Percentiles rank a stretch among this genome's conserved stretches.
phyloP scores from a whole-genome alignment of 2,113 vertebrate genomes.

The Danionella cerebrum region DNA sequence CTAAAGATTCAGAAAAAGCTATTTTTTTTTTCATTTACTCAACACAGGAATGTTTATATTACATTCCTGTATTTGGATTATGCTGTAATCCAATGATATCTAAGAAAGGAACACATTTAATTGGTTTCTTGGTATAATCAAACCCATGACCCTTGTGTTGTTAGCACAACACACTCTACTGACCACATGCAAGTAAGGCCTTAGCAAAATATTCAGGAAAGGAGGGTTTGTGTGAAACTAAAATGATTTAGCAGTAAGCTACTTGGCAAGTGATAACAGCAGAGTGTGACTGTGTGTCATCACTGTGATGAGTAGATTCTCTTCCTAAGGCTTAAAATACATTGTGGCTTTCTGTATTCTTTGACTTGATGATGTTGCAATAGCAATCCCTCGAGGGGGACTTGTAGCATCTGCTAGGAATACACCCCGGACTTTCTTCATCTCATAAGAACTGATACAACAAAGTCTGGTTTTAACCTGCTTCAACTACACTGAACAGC shows the following conservation, averaged over 20 bases:
- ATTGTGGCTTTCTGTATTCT: slow-evolving; percentile 2
- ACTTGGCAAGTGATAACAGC: background rate
- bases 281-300: background rate
- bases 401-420: slow-evolving; percentile 15
- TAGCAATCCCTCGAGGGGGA: slow-evolving; percentile 15
- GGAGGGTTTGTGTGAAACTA: background rate
- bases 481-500: slow-evolving; percentile 12
- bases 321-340: background rate
- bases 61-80: too few relatives aligned
- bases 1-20: too few relatives aligned
- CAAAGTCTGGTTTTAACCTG: slow-evolving; percentile 17
- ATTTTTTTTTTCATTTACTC: too few relatives aligned
- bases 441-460: slow-evolving; percentile 1
- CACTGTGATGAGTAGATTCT: slow-evolving; percentile 1
- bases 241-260: background rate
- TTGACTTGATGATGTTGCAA: slow-evolving; percentile 9
- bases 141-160: too few relatives aligned
- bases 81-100: too few relatives aligned
- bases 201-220: background rate
- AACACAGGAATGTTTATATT: too few relatives aligned
- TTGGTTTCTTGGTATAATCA: too few relatives aligned
- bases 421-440: background rate
- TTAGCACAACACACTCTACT: too few relatives aligned
- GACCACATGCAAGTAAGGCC: background rate
- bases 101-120: too few relatives aligned